Evolutionary conservation across 2,797 vertebrate genomes (phyloP).

Genomic region (Chiloscyllium punctatum): DNA sequence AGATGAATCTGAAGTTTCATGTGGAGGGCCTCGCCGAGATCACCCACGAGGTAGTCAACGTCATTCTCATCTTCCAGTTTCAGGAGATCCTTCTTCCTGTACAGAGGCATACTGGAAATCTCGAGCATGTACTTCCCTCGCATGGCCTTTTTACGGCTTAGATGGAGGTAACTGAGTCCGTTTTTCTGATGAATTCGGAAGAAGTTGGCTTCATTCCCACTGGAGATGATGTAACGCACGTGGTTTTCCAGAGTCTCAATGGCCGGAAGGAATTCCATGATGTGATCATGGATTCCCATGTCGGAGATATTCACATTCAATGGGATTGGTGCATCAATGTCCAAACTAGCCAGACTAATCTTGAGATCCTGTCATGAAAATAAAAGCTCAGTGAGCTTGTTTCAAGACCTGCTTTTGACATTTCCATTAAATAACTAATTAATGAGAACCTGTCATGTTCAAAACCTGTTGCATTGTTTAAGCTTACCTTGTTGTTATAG

Average conservation of each 20-base stretch:
- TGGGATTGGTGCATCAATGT: slow-evolving; percentile 68
- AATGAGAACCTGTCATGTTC: neutral
- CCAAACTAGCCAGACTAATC: slow-evolving; percentile 78
- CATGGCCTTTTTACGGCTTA: slow-evolving; percentile 61
- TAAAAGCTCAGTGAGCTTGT: neutral
- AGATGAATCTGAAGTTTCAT: slow-evolving; percentile 83
- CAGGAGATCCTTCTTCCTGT: slow-evolving; percentile 64
- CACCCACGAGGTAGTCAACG: slow-evolving; percentile 73
- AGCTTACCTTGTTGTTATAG: neutral
- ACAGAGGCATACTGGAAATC: slow-evolving; percentile 73
- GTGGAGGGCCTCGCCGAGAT: slow-evolving; percentile 71
- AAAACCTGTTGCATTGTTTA: neutral
- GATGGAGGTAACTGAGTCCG: slow-evolving; percentile 71
- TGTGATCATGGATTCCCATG: slow-evolving; percentile 70
- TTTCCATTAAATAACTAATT: neutral
- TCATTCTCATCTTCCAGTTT: slow-evolving; percentile 72
- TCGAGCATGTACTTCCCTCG: slow-evolving; percentile 75
- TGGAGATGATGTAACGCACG: slow-evolving; percentile 72
- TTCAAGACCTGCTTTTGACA: neutral
- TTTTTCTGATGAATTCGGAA: slow-evolving; percentile 77
- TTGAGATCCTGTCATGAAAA: slow-evolving; percentile 48
- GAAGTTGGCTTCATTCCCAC: slow-evolving; percentile 66
- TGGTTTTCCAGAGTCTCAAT: slow-evolving; percentile 72
- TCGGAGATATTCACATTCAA: slow-evolving; percentile 68
- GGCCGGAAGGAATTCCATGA: slow-evolving; percentile 78